Conservation (phyloP, 2,113 vertebrate species). For the Microcebus lehilahytsara region DNA sequence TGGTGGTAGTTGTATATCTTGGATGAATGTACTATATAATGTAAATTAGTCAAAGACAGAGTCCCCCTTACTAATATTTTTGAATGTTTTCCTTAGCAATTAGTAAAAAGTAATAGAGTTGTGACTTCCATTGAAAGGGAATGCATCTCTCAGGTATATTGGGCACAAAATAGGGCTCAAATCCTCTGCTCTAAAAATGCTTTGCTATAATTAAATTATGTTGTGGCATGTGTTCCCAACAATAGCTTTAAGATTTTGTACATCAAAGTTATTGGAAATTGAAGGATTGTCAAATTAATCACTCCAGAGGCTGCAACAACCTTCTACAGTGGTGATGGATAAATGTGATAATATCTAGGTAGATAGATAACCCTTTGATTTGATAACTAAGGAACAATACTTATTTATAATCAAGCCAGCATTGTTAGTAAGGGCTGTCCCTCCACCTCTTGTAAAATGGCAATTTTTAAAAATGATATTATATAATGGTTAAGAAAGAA, state of each 20-base stretch:
- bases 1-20: background rate
- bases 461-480: background rate
- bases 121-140: background rate
- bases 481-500: background rate
- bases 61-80: background rate
- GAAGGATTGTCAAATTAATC: background rate
- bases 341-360: too few species aligned
- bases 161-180: background rate
- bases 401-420: background rate
- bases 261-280: background rate
- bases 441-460: background rate
- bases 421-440: background rate
- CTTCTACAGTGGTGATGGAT: background rate
- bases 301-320: background rate
- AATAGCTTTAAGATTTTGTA: background rate
- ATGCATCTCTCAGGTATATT: background rate
- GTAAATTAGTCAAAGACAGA: background rate
- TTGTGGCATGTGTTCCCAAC: background rate
- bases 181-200: background rate
- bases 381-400: background rate
- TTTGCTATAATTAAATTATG: background rate
- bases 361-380: background rate
- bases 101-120: background rate
- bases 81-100: background rate
- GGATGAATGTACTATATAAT: background rate